Base-by-base conservation (phyloP, 2,888 invertebrate species). In the Perdita meconis region DNA sequence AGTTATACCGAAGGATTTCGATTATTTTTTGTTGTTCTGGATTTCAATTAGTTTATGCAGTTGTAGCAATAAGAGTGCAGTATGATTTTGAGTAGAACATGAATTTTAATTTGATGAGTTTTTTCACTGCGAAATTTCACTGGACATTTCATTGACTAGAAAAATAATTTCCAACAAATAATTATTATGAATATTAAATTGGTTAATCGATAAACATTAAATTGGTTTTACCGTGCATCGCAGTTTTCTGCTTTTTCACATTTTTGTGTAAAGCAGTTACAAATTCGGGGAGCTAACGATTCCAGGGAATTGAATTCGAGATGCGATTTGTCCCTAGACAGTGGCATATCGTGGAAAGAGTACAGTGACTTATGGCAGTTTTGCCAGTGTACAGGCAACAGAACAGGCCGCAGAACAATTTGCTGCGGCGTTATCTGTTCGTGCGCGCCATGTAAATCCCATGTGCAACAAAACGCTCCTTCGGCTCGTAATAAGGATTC, bases 281-380 rank as follows among this genome's bases (percentile, higher is more conserved):
- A 72, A 67, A 75, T 79, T 74, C 34, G 66, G 30, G 38, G 42
- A 38, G n/a, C 57, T 79, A 78, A 84, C 79, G 79, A 79, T 84
- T 79, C 38, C 69, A 64, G 19, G 77, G 71, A 82, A 84, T 82
- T 82, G 82, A 82, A 84, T 84, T 83, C 71, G 65, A 65, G 74
- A 82, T 70, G 71, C 72, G 82, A 82, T 82, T 80, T 69, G 80
- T 82, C 82, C 70, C 71, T 42, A 57, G 71, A 70, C 78, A 59
- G 22, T 8, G 24, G 60, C 63, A 61, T 40, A 64, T 42, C 26
- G 66, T 44, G 61, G 53, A 70, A 76, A 66, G 71, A 65, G 72
- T 38, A 38, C 44, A 50, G 74, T 83, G 83, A 84, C 83, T 83
- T 84, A 75, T 73, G 68, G 64, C 71, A 67, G 61, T 55, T 72